phyloP scores from a whole-genome alignment of 2,113 vertebrate species.

The Eulemur macaco region DNA sequence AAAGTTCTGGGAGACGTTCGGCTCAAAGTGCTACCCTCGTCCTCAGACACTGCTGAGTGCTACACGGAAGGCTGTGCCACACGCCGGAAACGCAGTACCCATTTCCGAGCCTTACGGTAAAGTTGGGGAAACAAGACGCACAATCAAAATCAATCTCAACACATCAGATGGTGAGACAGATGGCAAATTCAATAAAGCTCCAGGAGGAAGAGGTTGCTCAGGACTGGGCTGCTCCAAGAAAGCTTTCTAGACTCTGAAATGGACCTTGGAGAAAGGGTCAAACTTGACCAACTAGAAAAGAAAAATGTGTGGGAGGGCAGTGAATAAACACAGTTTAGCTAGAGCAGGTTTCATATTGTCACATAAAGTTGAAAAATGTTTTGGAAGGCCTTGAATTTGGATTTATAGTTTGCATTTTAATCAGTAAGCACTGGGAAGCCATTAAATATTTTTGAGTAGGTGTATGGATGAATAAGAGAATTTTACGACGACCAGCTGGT shows the following conservation, averaged over 20 bases:
- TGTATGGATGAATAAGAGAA: not conserved
- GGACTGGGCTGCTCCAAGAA: not conserved
- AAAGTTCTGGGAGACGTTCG: not conserved
- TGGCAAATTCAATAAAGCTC: not conserved
- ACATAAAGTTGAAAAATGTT: not conserved
- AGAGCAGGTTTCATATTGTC: not conserved
- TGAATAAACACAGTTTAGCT: not conserved
- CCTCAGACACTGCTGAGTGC: not conserved
- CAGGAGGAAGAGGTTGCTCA: not conserved
- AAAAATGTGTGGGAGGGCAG: not conserved
- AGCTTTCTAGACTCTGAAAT: not conserved
- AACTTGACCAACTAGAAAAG: not conserved
- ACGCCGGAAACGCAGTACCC: not conserved
- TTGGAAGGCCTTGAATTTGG: not conserved
- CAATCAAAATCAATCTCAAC: not conserved
- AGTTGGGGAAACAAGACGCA: not conserved
- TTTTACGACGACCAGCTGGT: not conserved
- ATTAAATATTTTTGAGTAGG: slow-evolving; percentile 2
- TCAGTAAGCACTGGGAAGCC: not conserved
- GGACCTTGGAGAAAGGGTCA: not conserved
- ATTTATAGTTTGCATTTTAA: slow-evolving; percentile 29
- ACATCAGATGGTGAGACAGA: not conserved
- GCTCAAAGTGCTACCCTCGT: not conserved
- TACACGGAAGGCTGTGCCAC: not conserved
- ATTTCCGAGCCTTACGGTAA: not conserved